Evolutionary conservation across 2,113 vertebrate species (phyloP), one percentile per base, ranked within the genome.

Genomic region (Mesembrinibis cayennensis): DNA sequence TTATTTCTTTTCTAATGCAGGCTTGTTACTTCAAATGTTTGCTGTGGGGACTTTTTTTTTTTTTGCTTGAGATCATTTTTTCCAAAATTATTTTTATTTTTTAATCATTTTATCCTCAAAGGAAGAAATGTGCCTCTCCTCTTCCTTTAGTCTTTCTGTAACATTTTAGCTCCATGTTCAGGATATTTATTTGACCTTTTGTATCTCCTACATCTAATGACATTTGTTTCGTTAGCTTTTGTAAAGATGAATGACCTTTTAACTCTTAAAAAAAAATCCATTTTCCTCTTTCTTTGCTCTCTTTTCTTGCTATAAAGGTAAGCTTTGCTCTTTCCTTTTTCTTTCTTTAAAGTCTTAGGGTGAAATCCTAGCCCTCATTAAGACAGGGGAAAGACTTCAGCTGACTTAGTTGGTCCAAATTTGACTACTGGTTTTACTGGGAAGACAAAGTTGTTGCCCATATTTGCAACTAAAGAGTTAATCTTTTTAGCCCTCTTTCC

Each of bases 151-250:
- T 87, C 81, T 87, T 96, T 93, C 44, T 82, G 93, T 96, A 97
- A 95, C 89, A 96, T 97, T 97, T 97, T 93, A 94, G 56, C 77
- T 96, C 73, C 20, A 62, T 84, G 80, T 95, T 96, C 97, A 95
- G 85, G 87, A 78, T 97, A 97, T 97, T 95, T 97, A 97, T 97
- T 89, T 96, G 97, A 97, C 97, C 97, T 98, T 97, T 97, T 59
- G 79, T 96, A 94, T 95, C 92, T 95, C 70, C 66, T 94, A 42
- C 50, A 89, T 96, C 86, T 96, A 95, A 97, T 96, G 93, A 90
- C 95, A 97, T 98, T 97, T 96, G 66, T 96, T 97, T 97, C 47
- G 47, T 97, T 96, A 97, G 82, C 91, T 97, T 97, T 91, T 87
- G 93, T 95, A 91, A 97, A 96, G 92, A 97, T 89, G 80, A 96